phyloP scores from a whole-genome alignment of 2,888 invertebrate genomes.

The Acronicta psi region DNA sequence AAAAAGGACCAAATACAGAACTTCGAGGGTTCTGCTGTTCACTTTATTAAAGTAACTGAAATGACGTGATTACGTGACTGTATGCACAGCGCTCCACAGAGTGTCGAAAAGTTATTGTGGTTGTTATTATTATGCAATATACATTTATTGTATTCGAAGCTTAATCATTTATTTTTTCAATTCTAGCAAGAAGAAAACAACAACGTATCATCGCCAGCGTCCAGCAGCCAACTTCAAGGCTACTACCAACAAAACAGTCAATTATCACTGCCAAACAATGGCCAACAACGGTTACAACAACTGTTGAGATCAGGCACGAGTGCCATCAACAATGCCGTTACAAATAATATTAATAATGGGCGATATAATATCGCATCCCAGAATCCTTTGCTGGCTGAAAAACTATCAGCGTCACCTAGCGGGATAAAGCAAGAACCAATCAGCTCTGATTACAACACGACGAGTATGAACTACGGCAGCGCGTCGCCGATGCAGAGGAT shows the following conservation, averaged over 20 bases:
- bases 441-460: constrained; percentile 85
- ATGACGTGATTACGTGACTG: no score
- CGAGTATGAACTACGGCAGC: constrained; percentile 86
- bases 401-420: constrained; percentile 93
- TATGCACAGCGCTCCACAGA: no score
- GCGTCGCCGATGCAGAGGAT: constrained; percentile 87
- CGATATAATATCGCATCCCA: constrained; percentile 95
- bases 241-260: constrained; percentile 83
- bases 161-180: constrained; percentile 20
- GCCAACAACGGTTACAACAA: constrained; percentile 84
- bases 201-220: constrained; percentile 83
- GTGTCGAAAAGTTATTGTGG: no score
- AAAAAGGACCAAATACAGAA: no score
- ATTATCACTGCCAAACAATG: constrained; percentile 77
- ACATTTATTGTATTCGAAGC: neutral
- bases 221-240: constrained; percentile 79
- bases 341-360: constrained; percentile 87
- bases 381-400: constrained; percentile 96
- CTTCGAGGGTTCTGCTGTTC: no score
- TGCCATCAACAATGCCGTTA: constrained; percentile 83
- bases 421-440: constrained; percentile 88
- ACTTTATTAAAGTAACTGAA: no score
- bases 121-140: no score
- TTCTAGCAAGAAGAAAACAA: constrained; percentile 89
- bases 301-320: constrained; percentile 83